These are phyloP conservation scores for Grantiella picta DNA, from an alignment of 2,113 vertebrate genomes.

Conservation along the genomic window DNA sequence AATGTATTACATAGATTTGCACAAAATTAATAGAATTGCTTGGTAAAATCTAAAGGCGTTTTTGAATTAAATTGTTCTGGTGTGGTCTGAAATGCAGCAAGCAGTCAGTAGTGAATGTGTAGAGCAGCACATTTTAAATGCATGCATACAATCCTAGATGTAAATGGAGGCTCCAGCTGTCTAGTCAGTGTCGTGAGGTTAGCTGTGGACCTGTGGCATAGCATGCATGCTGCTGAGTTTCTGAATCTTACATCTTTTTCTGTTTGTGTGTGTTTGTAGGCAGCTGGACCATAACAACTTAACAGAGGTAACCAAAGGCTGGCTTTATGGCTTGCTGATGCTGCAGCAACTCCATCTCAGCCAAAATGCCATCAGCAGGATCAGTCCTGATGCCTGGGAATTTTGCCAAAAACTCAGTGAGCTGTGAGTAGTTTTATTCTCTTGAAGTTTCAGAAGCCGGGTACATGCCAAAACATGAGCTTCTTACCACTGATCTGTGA, in stretches of 20 bases:
- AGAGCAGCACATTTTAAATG: background rate
- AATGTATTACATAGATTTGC: background rate
- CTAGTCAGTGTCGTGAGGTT: background rate
- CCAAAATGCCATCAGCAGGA: slow-evolving; percentile 91
- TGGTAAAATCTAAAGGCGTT: background rate
- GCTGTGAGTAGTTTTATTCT: slow-evolving; percentile 87
- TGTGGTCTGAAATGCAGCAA: background rate
- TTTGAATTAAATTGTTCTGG: background rate
- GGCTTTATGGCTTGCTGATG: slow-evolving; percentile 92
- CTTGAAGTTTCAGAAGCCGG: slow-evolving; percentile 39
- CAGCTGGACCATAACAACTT: slow-evolving; percentile 96
- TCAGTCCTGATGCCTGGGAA: slow-evolving; percentile 94
- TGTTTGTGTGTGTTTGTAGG: slow-evolving; percentile 68
- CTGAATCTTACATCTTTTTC: background rate
- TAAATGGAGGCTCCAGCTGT: background rate
- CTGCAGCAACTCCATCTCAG: slow-evolving; percentile 93
- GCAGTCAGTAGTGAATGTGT: background rate
- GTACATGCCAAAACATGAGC: slow-evolving; percentile 65
- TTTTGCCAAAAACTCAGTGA: slow-evolving; percentile 95
- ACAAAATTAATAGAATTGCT: background rate
- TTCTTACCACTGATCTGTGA: slow-evolving; percentile 69
- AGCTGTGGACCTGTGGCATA: background rate
- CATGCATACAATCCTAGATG: background rate
- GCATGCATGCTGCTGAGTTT: background rate
- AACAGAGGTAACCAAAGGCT: slow-evolving; percentile 94